phyloP scores from a whole-genome alignment of 2,113 vertebrate genomes.

The Mormyrus lacerda region DNA sequence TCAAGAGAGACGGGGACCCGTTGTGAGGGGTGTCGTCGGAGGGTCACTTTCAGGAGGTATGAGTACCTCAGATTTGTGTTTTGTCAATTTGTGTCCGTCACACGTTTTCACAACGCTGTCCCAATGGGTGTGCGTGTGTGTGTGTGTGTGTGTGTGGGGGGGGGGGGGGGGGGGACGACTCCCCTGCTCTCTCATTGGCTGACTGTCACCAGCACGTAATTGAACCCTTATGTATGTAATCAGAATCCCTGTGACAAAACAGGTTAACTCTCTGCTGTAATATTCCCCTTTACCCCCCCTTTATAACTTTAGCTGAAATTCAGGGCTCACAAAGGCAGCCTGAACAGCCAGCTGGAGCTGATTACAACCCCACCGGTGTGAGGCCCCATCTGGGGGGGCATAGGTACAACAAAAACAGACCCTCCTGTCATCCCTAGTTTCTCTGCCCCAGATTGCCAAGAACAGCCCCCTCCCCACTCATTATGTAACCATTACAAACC shows the following conservation, averaged over 20 bases:
- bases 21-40: neutral
- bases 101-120: neutral
- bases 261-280: conserved; percentile 13
- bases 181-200: neutral
- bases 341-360: neutral
- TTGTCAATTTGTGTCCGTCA: neutral
- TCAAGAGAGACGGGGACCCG: neutral
- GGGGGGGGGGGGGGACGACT: neutral
- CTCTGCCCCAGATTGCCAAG: neutral
- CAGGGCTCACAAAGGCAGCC: too few relatives aligned
- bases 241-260: conserved; percentile 11
- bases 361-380: neutral
- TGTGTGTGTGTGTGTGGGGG: too few relatives aligned
- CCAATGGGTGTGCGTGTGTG: neutral
- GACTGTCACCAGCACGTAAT: neutral
- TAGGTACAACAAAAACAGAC: neutral
- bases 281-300: neutral
- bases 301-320: neutral
- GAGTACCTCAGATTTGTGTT: neutral
- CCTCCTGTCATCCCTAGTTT: neutral
- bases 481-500: neutral
- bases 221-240: conserved; percentile 15
- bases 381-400: neutral
- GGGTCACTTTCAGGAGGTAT: neutral
- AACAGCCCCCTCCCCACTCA: neutral